Percentiles rank a stretch among this genome's conserved stretches.
Conservation (phyloP, 2,113 vertebrate genomes). For the Arizona elegans region DNA sequence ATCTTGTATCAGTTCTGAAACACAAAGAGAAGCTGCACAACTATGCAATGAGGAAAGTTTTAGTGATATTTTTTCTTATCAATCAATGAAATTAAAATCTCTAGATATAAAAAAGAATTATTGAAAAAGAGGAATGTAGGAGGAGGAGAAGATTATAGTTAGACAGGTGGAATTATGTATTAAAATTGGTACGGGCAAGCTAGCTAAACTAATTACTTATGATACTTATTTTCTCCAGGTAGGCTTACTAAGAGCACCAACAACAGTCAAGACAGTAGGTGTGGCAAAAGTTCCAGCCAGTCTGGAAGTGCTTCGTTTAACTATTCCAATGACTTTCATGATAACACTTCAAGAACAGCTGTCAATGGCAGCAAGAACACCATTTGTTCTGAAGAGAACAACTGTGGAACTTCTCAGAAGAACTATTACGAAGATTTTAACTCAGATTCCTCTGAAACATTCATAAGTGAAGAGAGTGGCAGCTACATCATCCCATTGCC, state of each 20-base stretch:
- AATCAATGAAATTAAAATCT: too few relatives aligned
- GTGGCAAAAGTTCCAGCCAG: neutral
- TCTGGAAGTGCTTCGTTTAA: neutral
- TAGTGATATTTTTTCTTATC: too few relatives aligned
- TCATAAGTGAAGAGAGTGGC: neutral
- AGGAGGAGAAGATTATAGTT: too few relatives aligned
- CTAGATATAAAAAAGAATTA: too few relatives aligned
- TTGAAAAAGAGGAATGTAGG: too few relatives aligned
- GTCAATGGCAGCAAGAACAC: neutral
- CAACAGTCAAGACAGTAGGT: constrained; percentile 34
- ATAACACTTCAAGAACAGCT: neutral
- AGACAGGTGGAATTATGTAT: too few relatives aligned
- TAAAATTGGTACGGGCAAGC: too few relatives aligned
- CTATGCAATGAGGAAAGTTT: too few relatives aligned
- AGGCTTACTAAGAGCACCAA: neutral
- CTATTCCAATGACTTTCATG: constrained; percentile 1
- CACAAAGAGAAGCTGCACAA: neutral
- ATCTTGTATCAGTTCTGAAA: neutral
- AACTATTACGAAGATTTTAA: constrained; percentile 51
- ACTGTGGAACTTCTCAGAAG: neutral
- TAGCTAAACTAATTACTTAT: too few relatives aligned
- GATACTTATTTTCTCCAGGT: too few relatives aligned
- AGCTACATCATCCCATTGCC: neutral
- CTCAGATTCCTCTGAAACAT: constrained; percentile 27
- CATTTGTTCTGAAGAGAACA: constrained; percentile 4